Percentiles rank a stretch among this genome's conserved stretches.
phyloP scores from a whole-genome alignment of 1,140 invertebrate species.

The Papilio polyxenes region DNA sequence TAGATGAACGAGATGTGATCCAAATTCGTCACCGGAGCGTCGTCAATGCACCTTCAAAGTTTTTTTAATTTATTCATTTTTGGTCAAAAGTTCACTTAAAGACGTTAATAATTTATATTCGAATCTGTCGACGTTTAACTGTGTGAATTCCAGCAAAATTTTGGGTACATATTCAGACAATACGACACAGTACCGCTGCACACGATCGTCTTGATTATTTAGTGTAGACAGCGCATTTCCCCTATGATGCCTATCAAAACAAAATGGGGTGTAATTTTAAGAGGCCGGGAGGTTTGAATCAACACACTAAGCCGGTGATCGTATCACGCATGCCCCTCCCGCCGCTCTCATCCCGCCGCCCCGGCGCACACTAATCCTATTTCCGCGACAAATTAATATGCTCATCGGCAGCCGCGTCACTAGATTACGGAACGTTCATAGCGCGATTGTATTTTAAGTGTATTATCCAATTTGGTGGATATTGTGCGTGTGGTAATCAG shows the following conservation, averaged over 20 bases:
- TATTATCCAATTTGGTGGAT: slow-evolving; percentile 80
- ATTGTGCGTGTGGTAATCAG: slow-evolving; percentile 78
- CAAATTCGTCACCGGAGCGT: background rate
- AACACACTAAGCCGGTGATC: slow-evolving; percentile 60
- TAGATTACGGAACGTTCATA: slow-evolving; percentile 77
- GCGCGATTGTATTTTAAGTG: slow-evolving; percentile 80
- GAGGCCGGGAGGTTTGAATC: slow-evolving; percentile 52
- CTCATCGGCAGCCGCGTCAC: slow-evolving; percentile 77
- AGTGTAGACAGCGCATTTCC: slow-evolving; percentile 30
- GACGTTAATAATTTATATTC: background rate
- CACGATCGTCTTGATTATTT: slow-evolving; percentile 2
- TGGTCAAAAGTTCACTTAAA: background rate
- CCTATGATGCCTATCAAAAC: slow-evolving; percentile 43
- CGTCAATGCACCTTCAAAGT: no score
- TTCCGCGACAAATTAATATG: slow-evolving; percentile 78
- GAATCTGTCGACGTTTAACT: background rate
- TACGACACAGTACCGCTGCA: background rate
- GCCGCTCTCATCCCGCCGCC: slow-evolving; percentile 35
- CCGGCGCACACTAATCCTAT: slow-evolving; percentile 67
- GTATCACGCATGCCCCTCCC: slow-evolving; percentile 55
- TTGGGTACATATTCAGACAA: background rate
- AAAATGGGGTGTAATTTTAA: slow-evolving; percentile 52
- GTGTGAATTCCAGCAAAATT: background rate
- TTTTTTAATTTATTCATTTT: background rate
- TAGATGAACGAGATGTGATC: background rate